Evolutionary conservation across 2,113 vertebrate species (phyloP).

Genomic region (Callocephalon fimbriatum): DNA sequence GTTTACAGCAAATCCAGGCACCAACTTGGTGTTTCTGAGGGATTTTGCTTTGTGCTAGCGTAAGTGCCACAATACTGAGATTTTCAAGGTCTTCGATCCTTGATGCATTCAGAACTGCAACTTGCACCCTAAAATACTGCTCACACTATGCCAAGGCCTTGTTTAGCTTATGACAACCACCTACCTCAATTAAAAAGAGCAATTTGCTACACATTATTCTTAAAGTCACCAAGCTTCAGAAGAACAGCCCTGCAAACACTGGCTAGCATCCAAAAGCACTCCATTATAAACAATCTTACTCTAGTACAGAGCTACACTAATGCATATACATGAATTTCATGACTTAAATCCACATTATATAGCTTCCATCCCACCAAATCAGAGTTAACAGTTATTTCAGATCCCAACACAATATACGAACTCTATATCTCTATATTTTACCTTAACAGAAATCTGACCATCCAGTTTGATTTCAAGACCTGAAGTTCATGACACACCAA

Average conservation of each 20-base stretch:
- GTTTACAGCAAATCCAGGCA: not conserved
- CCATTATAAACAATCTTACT: not conserved
- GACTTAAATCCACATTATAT: not conserved
- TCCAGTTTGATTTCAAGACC: not conserved
- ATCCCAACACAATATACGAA: not conserved
- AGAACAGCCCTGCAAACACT: slow-evolving; percentile 57
- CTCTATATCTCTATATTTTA: not conserved
- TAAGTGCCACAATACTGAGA: not conserved
- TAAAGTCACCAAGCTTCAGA: slow-evolving; percentile 65
- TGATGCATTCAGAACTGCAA: not conserved
- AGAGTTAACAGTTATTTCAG: not conserved
- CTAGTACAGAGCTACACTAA: not conserved
- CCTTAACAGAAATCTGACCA: not conserved
- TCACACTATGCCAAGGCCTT: slow-evolving; percentile 1
- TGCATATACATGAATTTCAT: not conserved
- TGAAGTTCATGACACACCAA: not conserved
- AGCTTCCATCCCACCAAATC: not conserved
- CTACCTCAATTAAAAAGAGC: slow-evolving; percentile 69
- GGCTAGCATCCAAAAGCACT: slow-evolving; percentile 65
- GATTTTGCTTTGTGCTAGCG: not conserved
- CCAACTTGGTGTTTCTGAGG: accelerated
- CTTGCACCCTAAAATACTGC: not conserved
- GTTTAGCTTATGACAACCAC: slow-evolving; percentile 57
- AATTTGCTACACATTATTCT: slow-evolving; percentile 60
- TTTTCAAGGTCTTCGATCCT: not conserved